phyloP scores from a whole-genome alignment of 2,113 vertebrate genomes.

The Semnornis frantzii region DNA sequence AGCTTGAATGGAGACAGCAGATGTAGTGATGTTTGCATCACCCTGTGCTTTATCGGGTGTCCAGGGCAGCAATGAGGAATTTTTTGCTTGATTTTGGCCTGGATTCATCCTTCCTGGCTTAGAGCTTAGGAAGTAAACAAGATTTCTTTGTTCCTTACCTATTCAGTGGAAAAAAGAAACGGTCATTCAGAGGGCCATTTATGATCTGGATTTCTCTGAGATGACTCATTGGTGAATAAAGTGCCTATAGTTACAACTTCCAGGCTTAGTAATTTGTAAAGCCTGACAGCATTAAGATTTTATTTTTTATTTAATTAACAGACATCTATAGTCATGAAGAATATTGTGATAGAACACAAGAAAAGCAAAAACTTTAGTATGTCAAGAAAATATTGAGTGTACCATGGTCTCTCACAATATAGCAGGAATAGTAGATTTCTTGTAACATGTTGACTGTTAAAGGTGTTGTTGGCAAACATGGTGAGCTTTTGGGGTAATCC shows the following conservation, averaged over 20 bases:
- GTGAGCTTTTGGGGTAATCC: neutral
- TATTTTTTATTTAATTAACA: neutral
- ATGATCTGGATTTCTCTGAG: neutral
- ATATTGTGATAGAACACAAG: neutral
- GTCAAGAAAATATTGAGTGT: neutral
- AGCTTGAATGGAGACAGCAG: neutral
- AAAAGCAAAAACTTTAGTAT: neutral
- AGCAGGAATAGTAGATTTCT: neutral
- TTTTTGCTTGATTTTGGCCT: neutral
- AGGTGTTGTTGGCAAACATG: neutral
- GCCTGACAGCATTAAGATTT: neutral
- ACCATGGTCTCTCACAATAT: neutral
- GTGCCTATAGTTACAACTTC: neutral
- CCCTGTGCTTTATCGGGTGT: neutral
- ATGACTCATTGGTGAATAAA: neutral
- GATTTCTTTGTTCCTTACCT: neutral
- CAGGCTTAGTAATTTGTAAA: neutral
- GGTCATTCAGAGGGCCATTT: neutral
- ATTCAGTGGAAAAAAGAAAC: neutral
- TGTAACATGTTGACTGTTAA: neutral
- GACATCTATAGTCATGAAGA: neutral
- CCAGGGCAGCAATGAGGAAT: neutral
- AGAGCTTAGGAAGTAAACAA: neutral
- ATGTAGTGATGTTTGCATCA: neutral
- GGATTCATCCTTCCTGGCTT: neutral